Evolutionary conservation across 2,113 vertebrate species (phyloP).

Genomic region (Opisthocomus hoazin): DNA sequence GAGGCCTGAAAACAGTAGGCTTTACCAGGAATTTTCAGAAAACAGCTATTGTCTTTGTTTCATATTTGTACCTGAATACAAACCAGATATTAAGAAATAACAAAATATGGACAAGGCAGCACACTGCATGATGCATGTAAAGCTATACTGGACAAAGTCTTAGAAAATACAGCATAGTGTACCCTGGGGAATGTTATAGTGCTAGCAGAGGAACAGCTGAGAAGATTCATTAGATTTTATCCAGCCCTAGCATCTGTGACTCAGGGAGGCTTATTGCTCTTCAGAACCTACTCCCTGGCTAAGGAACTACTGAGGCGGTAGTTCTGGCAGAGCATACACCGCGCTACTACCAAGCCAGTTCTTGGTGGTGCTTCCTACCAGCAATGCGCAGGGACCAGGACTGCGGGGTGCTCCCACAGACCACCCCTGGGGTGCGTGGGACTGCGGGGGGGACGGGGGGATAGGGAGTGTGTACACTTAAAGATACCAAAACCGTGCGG

Average conservation of each 20-base stretch:
- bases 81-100: neutral
- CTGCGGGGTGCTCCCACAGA: neutral
- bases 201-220: neutral
- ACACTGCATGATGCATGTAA: neutral
- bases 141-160: neutral
- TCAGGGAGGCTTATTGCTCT: neutral
- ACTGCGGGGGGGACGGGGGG: too few species aligned
- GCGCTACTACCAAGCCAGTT: neutral
- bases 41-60: slow-evolving; percentile 10
- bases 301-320: neutral
- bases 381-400: neutral
- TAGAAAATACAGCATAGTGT: neutral
- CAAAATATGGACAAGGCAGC: neutral
- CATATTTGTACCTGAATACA: neutral
- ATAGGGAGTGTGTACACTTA: too few species aligned
- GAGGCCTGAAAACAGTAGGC: neutral
- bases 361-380: neutral
- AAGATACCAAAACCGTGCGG: accelerated
- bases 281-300: neutral
- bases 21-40: slow-evolving; percentile 20
- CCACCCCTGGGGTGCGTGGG: neutral
- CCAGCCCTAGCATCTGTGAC: neutral
- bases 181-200: neutral
- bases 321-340: neutral
- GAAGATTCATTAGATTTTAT: slow-evolving; percentile 19